Evolutionary conservation across 2,888 invertebrate species (phyloP).

Genomic region (Psylliodes chrysocephalus): DNA sequence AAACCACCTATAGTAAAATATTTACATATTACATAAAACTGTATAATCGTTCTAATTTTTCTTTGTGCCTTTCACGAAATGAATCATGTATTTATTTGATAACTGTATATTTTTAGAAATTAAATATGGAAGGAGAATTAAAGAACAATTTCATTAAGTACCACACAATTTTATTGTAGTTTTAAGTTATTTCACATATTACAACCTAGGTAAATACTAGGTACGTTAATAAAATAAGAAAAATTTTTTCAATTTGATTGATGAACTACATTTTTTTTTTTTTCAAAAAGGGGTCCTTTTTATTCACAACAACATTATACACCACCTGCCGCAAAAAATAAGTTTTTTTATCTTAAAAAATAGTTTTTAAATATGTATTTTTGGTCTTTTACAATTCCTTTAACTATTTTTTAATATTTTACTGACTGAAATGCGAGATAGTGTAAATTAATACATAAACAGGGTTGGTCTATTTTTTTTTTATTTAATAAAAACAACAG

Average conservation of each 20-base stretch:
- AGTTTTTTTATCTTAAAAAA: slow-evolving; percentile 31
- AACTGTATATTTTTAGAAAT: too few relatives aligned
- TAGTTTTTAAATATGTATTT: slow-evolving; percentile 29
- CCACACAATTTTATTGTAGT: slow-evolving; percentile 37
- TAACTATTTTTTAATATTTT: slow-evolving; percentile 27
- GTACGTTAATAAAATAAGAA: slow-evolving; percentile 38
- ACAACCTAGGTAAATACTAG: slow-evolving; percentile 39
- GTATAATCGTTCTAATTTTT: too few relatives aligned
- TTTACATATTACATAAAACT: too few relatives aligned
- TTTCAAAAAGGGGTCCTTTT: slow-evolving; percentile 28
- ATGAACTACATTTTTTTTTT: slow-evolving; percentile 36
- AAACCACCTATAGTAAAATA: too few relatives aligned
- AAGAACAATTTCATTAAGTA: slow-evolving; percentile 5
- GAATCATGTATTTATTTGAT: too few relatives aligned
- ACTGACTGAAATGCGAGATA: slow-evolving; percentile 26
- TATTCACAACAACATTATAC: slow-evolving; percentile 38
- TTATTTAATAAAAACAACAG: background rate
- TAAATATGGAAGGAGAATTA: background rate
- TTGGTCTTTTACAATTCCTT: slow-evolving; percentile 39
- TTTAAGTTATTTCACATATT: slow-evolving; percentile 35
- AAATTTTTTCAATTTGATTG: slow-evolving; percentile 35
- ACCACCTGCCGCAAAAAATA: slow-evolving; percentile 38
- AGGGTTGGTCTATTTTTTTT: background rate
- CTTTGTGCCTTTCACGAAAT: too few relatives aligned
- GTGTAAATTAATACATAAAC: background rate